A percentile compares a stretch with the other conserved stretches of the same genome.
phyloP scores from a whole-genome alignment of 2,888 invertebrate genomes.

The Slavum lentiscoides region DNA sequence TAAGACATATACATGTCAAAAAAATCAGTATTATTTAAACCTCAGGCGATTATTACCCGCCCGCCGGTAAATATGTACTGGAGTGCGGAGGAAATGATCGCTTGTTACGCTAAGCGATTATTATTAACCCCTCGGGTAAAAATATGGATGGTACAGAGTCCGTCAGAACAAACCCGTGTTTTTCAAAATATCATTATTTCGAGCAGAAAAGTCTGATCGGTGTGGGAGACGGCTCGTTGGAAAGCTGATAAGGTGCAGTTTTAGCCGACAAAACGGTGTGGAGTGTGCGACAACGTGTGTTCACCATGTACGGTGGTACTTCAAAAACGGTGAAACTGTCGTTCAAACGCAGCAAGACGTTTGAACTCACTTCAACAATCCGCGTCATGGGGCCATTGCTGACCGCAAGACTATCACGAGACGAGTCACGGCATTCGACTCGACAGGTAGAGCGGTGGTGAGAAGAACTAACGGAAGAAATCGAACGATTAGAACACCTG shows the following conservation, averaged over 20 bases:
- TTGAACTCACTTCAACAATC: not conserved
- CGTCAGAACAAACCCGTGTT: not conserved
- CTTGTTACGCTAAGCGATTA: no score
- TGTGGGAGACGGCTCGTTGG: not conserved
- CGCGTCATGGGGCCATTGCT: not conserved
- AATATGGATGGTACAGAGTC: not conserved
- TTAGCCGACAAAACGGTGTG: not conserved
- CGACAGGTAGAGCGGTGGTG: conserved; percentile 7
- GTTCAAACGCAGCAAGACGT: not conserved
- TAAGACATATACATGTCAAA: no score
- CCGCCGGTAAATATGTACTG: no score
- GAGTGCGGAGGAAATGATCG: no score
- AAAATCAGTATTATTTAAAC: no score
- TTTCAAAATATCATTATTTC: not conserved
- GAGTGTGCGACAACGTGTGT: not conserved
- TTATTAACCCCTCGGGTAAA: no score
- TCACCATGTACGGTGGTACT: not conserved
- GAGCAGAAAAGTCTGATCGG: not conserved
- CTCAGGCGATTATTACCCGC: no score
- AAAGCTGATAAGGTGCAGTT: conserved; percentile 1
- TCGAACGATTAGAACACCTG: not conserved
- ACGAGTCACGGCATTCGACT: not conserved
- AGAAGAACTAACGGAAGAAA: not conserved
- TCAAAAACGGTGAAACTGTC: not conserved
- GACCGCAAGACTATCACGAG: not conserved